Evolutionary conservation across 2,113 vertebrate species (phyloP).

Genomic region (Dromaius novaehollandiae): DNA sequence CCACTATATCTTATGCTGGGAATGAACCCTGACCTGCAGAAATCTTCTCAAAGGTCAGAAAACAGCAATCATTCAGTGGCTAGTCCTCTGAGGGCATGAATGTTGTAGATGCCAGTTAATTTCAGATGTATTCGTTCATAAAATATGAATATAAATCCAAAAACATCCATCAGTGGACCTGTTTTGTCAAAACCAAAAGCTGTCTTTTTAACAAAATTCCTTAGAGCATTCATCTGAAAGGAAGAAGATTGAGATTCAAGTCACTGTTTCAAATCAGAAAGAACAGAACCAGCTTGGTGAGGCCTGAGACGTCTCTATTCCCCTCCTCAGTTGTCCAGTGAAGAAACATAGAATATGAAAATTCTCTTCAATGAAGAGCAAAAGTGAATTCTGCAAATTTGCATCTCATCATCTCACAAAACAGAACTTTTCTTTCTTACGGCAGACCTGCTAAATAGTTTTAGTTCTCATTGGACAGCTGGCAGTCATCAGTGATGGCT

Average conservation of each 20-base stretch:
- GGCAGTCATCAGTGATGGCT: neutral
- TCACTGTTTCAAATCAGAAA: neutral
- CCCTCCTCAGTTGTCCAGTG: neutral
- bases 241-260: neutral
- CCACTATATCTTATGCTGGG: neutral
- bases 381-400: neutral
- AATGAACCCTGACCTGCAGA: neutral
- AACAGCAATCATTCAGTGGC: neutral
- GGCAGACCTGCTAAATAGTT: neutral
- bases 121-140: neutral
- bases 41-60: conserved; percentile 27
- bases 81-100: neutral
- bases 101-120: neutral
- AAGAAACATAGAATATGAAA: neutral
- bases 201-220: neutral
- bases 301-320: neutral
- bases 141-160: neutral
- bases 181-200: neutral
- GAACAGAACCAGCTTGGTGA: fast-evolving
- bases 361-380: neutral
- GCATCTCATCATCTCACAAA: neutral
- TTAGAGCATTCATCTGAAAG: neutral
- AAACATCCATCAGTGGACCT: neutral
- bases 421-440: neutral
- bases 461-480: conserved; percentile 9